Percentiles rank a stretch among this genome's conserved stretches.
phyloP scores from a whole-genome alignment of 1,140 invertebrate genomes.

The Drosophila auraria region DNA sequence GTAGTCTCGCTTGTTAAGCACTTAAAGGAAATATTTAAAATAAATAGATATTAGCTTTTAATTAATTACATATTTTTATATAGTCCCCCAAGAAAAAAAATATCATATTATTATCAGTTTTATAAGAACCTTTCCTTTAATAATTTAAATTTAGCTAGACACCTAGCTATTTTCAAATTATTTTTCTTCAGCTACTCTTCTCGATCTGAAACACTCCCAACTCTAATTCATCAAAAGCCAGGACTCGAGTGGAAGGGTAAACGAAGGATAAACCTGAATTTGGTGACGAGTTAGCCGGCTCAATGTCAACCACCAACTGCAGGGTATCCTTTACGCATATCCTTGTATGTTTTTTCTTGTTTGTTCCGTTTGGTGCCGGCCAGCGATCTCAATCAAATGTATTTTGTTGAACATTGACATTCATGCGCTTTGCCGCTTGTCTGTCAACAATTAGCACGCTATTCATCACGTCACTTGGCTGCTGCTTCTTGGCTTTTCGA shows the following conservation, averaged over 20 bases:
- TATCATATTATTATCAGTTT: too few species aligned
- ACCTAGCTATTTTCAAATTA: background rate
- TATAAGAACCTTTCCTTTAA: too few species aligned
- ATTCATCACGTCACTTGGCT: constrained; percentile 80
- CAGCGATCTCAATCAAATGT: constrained; percentile 75
- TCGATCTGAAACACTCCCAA: background rate
- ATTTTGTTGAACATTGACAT: constrained; percentile 74
- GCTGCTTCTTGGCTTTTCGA: constrained; percentile 37
- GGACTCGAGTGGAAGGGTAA: constrained; percentile 42
- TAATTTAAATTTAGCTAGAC: too few species aligned
- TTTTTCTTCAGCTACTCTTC: background rate
- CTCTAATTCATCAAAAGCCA: constrained; percentile 1
- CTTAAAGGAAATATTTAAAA: too few species aligned
- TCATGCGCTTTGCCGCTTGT: constrained; percentile 73
- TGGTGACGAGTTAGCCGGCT: constrained; percentile 74
- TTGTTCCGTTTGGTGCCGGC: constrained; percentile 12
- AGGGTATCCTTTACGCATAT: constrained; percentile 54
- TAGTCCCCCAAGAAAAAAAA: too few species aligned
- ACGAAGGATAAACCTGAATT: constrained; percentile 57
- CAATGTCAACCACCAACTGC: constrained; percentile 67
- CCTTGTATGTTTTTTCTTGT: constrained; percentile 6
- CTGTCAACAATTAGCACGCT: constrained; percentile 85
- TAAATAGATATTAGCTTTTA: too few species aligned
- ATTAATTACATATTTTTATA: too few species aligned
- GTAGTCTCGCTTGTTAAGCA: too few species aligned